Conservation (phyloP, 2,113 vertebrate genomes). For the Pterocles orientalis region DNA sequence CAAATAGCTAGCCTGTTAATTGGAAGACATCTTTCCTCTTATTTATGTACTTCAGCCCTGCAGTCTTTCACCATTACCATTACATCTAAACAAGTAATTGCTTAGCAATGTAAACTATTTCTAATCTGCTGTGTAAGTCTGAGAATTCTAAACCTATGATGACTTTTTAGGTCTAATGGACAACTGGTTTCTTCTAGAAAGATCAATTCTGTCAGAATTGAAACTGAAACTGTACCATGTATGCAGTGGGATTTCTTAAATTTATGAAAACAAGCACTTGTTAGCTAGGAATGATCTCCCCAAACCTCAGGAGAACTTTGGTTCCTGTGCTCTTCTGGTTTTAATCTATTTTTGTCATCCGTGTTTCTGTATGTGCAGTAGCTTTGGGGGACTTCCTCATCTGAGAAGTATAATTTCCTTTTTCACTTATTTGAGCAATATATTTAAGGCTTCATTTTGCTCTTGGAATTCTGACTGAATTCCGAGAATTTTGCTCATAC, state of each 20-base stretch:
- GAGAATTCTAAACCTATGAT: not conserved
- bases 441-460: not conserved
- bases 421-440: not conserved
- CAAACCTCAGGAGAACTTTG: not conserved
- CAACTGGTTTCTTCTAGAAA: not conserved
- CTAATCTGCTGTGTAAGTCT: not conserved
- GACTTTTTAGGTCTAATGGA: not conserved
- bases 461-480: not conserved
- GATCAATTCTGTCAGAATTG: not conserved
- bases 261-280: not conserved
- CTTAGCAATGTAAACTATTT: not conserved
- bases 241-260: not conserved
- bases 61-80: not conserved
- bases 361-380: fast-evolving
- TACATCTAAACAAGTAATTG: not conserved
- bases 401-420: not conserved
- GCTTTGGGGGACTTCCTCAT: not conserved
- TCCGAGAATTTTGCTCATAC: not conserved
- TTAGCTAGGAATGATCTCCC: not conserved
- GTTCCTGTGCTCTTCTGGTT: not conserved
- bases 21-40: not conserved
- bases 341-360: not conserved
- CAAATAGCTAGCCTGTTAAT: not conserved
- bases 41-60: not conserved
- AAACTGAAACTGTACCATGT: not conserved